Base-by-base conservation (phyloP, 1,140 invertebrate species). In the Hirudo medicinalis region DNA sequence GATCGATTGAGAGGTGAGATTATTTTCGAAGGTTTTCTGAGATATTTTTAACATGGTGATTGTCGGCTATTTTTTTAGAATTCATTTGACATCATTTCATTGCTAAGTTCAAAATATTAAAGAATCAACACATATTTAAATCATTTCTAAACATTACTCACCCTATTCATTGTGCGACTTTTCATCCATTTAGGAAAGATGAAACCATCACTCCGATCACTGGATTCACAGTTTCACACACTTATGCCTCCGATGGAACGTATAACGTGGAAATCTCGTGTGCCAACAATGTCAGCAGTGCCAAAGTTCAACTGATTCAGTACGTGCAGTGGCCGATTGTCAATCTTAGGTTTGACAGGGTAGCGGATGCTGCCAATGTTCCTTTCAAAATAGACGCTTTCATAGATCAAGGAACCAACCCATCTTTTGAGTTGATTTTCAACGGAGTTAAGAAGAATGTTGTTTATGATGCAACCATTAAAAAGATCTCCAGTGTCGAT, bases 251-350 rank as follows among this genome's bases (percentile, higher is more conserved):
- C 0, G 75, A 76, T 60, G 75, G 77, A 0, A 77, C 78, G 19
- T 82, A 78, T 54, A 72, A 68, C 20, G 72, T 81, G 9, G 76
- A 60, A 22, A 73, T 79, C 1, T 77, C 68, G n/a, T 78, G 78
- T 8, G 75, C 74, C 67, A 82, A 83, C 74, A 71, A 60, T 0
- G 74, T 79, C 53, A 80, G 79, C 13, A 73, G 70, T 19, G 66
- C 71, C 0, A 73, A 69, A 6, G 57, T 69, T 9, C 71, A 67
- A 13, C 63, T 78, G 0, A 69, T 57, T 22, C 76, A 70, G 69
- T 70, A 49, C 43, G 69, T 70, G 2, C 32, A 70, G 25, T 70
- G 69, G 69, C 69, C 69, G n/a, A 70, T 70, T 22, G 53, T 53
- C 40, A 70, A 70, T 43, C 43, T 70, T 6, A 43, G 69, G n/a